Conservation (phyloP, 2,888 invertebrate genomes). For the Crocallis elinguaria region DNA sequence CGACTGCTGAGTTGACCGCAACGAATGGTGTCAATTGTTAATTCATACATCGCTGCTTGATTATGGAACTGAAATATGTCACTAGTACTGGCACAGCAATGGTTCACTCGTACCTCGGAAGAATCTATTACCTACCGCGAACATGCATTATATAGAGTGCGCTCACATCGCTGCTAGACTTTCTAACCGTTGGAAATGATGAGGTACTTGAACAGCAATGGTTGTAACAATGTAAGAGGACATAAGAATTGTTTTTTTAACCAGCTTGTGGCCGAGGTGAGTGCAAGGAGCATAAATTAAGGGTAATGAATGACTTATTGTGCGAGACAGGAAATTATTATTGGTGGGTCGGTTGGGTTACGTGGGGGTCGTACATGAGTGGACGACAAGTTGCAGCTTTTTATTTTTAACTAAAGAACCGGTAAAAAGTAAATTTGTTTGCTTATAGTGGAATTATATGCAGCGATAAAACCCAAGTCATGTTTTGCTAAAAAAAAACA, state of each 20-base stretch:
- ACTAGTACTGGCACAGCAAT: constrained; percentile 1
- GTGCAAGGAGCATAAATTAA: constrained; percentile 81
- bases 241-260: constrained; percentile 45
- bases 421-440: too few species aligned
- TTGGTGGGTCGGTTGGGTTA: constrained; percentile 66
- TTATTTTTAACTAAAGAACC: too few species aligned
- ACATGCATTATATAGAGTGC: constrained; percentile 38
- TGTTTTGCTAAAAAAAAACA: too few species aligned
- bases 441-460: too few species aligned
- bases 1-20: constrained; percentile 42
- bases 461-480: too few species aligned
- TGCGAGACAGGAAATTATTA: constrained; percentile 81
- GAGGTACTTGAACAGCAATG: constrained; percentile 46
- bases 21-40: constrained; percentile 42
- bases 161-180: constrained; percentile 61
- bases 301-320: constrained; percentile 83
- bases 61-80: not conserved
- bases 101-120: not conserved
- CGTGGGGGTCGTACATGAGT: constrained; percentile 51
- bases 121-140: constrained; percentile 3
- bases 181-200: constrained; percentile 42
- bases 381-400: too few species aligned
- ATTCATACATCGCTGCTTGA: constrained; percentile 4
- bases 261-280: constrained; percentile 65
- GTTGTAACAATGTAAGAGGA: constrained; percentile 40